A percentile compares a stretch with the other conserved stretches of the same genome.
These are phyloP conservation scores for Mactra quadrangularis DNA, from an alignment of 1,140 invertebrate species.

Conservation along the genomic window DNA sequence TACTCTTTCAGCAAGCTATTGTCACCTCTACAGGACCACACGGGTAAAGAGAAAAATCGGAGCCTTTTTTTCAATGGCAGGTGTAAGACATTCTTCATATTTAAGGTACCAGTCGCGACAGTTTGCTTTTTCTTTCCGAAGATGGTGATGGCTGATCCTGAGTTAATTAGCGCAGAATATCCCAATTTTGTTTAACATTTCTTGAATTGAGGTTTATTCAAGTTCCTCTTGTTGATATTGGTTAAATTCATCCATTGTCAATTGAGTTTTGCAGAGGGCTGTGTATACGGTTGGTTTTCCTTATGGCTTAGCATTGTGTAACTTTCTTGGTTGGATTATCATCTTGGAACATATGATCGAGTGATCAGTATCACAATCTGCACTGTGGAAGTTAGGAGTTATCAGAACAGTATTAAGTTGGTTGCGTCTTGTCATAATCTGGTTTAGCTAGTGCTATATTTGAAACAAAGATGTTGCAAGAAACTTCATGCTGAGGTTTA, in stretches of 20 bases:
- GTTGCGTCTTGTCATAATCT: slow-evolving; percentile 36
- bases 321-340: slow-evolving; percentile 45
- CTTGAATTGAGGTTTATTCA: background rate
- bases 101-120: too few relatives aligned
- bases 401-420: slow-evolving; percentile 15
- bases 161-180: too few relatives aligned
- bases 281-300: too few relatives aligned
- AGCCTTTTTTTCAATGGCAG: too few relatives aligned
- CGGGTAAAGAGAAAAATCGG: slow-evolving; percentile 56
- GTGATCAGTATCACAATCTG: slow-evolving; percentile 64
- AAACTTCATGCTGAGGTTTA: slow-evolving; percentile 64
- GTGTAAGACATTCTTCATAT: too few relatives aligned
- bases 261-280: too few relatives aligned
- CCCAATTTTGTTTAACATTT: too few relatives aligned
- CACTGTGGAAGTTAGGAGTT: slow-evolving; percentile 58
- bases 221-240: too few relatives aligned
- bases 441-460: slow-evolving; percentile 65
- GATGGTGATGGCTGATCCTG: too few relatives aligned
- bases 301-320: background rate
- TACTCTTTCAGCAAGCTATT: slow-evolving; percentile 23
- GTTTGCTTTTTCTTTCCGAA: too few relatives aligned
- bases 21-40: slow-evolving; percentile 17
- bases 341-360: slow-evolving; percentile 51
- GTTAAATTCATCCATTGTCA: too few relatives aligned
- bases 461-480: slow-evolving; percentile 63